Evolutionary conservation across 2,888 invertebrate genomes (phyloP), one percentile per base, ranked within the genome.

Genomic region (Yponomeuta plumbellus): DNA sequence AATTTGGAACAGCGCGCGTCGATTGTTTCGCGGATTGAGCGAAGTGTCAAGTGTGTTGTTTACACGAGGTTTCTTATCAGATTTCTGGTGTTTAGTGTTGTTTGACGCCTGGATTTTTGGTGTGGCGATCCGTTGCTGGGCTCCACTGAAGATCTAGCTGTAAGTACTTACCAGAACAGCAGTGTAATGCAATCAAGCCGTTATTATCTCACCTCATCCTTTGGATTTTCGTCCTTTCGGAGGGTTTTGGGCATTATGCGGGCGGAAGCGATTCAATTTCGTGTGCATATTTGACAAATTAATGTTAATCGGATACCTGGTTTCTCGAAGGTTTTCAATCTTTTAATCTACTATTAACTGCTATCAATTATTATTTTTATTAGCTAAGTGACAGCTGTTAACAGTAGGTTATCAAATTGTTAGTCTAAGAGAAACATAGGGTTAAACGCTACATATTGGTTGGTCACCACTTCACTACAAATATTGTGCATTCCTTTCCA

Each of bases 71-170:
- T 17, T 52, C 58, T 64, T 63, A 66, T 66, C 63, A 58, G 64
- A 40, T 62, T 62, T 61, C 26, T 58, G 44, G 64, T 64, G 67
- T 64, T 65, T 61, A 61, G 67, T 67, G 67, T 64, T 65, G 40
- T 67, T 8, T 58, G 17, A 61, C 44, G 40, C 6, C 21, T 52
- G 65, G 61, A 64, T 64, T 63, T 20, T 64, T 57, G 20, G 6
- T 21, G 66, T 44, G 63, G 66, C 17, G 20, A 44, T 63, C 11
- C 44, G 13, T 20, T 44, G 44, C 17, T 52, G 44, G 44, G 17
- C 17, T 52, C 44, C 44, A 17, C 17, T 52, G 44, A 17, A 17
- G 44, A 52, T 52, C 44, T 52, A 8, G 17, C 44, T 52, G 44
- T 52, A 52, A 52, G 44, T 52, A 52, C 44, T 17, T 13, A 5